A percentile compares a stretch with the other conserved stretches of the same genome.
These are phyloP conservation scores for Andrena dorsata DNA, from an alignment of 2,888 invertebrate genomes.

Conservation along the genomic window DNA sequence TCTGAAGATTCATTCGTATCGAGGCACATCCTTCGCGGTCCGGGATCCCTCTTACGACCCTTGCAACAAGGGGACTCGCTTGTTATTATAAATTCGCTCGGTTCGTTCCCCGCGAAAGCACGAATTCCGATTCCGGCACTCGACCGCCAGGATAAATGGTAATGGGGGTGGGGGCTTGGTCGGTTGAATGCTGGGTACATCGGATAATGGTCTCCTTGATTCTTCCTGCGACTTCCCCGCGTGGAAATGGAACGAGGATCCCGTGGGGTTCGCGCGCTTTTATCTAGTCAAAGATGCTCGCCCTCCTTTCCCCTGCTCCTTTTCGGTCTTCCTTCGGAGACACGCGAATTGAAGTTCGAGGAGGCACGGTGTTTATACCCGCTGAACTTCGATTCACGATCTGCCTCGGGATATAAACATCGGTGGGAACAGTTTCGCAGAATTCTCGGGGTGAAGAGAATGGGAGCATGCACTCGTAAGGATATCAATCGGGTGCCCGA, in stretches of 20 bases:
- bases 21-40: slow-evolving; percentile 46
- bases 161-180: slow-evolving; percentile 68
- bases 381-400: slow-evolving; percentile 5
- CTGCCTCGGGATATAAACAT: neutral
- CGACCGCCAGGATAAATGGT: slow-evolving; percentile 74
- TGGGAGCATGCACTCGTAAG: neutral
- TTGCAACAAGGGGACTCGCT: slow-evolving; percentile 58
- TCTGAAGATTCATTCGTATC: neutral
- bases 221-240: slow-evolving; percentile 42
- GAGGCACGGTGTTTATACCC: slow-evolving; percentile 1
- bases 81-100: slow-evolving; percentile 76
- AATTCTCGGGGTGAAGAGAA: neutral
- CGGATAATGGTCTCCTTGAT: slow-evolving; percentile 73
- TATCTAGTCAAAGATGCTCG: slow-evolving; percentile 13
- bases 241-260: slow-evolving; percentile 34
- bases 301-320: neutral
- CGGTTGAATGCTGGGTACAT: slow-evolving; percentile 69
- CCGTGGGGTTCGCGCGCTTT: slow-evolving; percentile 18
- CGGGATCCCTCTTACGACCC: slow-evolving; percentile 46
- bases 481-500: neutral
- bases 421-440: neutral
- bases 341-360: slow-evolving; percentile 8
- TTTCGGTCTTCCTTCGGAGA: neutral
- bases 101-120: slow-evolving; percentile 68
- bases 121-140: slow-evolving; percentile 75